Evolutionary conservation across 2,797 vertebrate genomes (phyloP).

Genomic region (Anguilla megastoma): DNA sequence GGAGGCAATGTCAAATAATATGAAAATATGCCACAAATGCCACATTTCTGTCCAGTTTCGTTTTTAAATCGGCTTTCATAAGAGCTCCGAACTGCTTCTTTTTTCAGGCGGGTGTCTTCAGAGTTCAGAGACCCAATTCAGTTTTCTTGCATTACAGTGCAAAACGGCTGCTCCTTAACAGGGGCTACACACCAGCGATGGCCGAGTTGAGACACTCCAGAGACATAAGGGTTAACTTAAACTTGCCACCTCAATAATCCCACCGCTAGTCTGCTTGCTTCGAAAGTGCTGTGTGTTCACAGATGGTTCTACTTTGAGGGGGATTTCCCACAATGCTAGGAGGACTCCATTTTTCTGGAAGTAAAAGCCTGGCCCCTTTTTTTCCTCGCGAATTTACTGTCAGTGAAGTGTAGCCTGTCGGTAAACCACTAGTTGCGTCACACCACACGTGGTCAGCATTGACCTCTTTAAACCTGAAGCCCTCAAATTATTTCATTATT

Average conservation of each 20-base stretch:
- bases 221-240: conserved; percentile 27
- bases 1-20: background rate
- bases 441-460: conserved; percentile 36
- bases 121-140: background rate
- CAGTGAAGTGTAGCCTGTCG: conserved; percentile 70
- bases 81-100: background rate
- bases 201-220: background rate
- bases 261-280: background rate
- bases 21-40: background rate
- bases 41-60: background rate
- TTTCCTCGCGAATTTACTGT: conserved; percentile 67
- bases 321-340: conserved; percentile 67
- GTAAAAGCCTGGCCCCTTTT: conserved; percentile 64
- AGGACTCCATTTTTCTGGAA: conserved; percentile 51
- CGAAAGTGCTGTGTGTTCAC: background rate
- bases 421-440: conserved; percentile 74
- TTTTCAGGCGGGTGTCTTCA: background rate
- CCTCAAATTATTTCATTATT: conserved; percentile 20
- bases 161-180: background rate
- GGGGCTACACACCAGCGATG: background rate
- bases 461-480: conserved; percentile 54
- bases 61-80: background rate
- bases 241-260: conserved; percentile 33
- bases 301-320: conserved; percentile 40
- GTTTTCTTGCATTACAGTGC: background rate